Base-by-base conservation (phyloP, 2,113 vertebrate genomes). In the Macquaria australasica region DNA sequence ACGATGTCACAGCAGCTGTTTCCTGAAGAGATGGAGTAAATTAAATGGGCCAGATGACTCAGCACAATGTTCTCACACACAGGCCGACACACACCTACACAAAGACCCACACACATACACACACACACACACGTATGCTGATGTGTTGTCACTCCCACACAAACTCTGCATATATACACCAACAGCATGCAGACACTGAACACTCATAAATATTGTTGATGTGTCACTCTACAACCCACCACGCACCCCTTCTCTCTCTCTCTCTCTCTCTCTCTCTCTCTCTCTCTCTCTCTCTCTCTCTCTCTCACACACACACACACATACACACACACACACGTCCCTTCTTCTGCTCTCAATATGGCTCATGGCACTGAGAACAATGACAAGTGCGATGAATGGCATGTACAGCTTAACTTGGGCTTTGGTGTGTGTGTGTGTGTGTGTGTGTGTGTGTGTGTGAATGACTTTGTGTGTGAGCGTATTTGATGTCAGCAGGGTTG, bases 401-500 rank as follows among this genome's bases (percentile, higher is more conserved):
- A 80, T 91, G 81, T 83, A 86, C 50, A 74, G 87, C 86, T 93
- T 92, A 88, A 87, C 84, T 85, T 79, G 53, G 66, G 79, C 77
- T 87, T 79, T 76, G 39, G 83, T 62, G 78, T 87, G 89, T 88
- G 77, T 39, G 55, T 51, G 39, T 87, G 82, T n/a, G 50, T 1
- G 23, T 62, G 64, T 50, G 45, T 56, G 55, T 50, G 41, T 59
- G 68, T 66, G 48, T 23, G 63, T 23, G 34, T 1, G 23, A 6
- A 10, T 51, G 48, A 73, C 56, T 73, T 34, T 79, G 81, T 83
- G 84, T 79, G 72, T 66, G 56, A 81, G 79, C 8, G 77, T 83
- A 87, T 93, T 87, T 89, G 88, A 89, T 91, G 89, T 92, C 90
- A 92, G 91, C 91, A 89, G 92, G 89, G 87, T 93, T 89, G 91